These are phyloP conservation scores for Crotalus tigris DNA, from an alignment of 2,113 vertebrate species.

Conservation along the genomic window DNA sequence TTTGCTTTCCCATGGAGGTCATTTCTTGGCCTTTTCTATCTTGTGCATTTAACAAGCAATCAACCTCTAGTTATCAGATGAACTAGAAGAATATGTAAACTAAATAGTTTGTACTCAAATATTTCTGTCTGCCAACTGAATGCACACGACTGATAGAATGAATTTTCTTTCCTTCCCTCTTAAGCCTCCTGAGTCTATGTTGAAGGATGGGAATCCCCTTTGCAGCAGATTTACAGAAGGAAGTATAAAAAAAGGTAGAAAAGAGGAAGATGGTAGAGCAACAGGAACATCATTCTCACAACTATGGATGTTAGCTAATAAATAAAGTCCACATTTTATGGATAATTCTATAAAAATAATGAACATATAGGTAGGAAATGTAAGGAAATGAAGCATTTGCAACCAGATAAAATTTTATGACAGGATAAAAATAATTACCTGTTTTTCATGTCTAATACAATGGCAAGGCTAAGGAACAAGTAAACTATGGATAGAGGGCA, in stretches of 20 bases:
- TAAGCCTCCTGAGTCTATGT: background rate
- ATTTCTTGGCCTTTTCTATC: background rate
- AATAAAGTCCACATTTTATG: background rate
- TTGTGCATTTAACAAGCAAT: background rate
- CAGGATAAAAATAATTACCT: background rate
- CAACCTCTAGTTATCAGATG: background rate
- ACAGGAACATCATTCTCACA: background rate
- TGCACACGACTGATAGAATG: background rate
- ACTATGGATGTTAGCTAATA: background rate
- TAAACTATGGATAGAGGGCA: background rate
- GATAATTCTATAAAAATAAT: background rate
- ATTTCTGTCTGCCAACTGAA: background rate
- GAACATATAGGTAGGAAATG: background rate
- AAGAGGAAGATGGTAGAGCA: background rate
- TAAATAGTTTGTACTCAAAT: background rate
- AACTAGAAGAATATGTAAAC: background rate
- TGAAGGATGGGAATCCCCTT: background rate
- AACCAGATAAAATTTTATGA: background rate
- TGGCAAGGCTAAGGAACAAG: background rate
- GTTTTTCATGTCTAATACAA: background rate
- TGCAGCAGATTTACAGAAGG: background rate
- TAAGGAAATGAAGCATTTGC: background rate
- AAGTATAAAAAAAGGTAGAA: background rate
- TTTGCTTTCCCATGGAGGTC: background rate
- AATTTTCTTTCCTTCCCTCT: background rate